phyloP scores from a whole-genome alignment of 2,797 vertebrate species.

The Holocentrus rufus region DNA sequence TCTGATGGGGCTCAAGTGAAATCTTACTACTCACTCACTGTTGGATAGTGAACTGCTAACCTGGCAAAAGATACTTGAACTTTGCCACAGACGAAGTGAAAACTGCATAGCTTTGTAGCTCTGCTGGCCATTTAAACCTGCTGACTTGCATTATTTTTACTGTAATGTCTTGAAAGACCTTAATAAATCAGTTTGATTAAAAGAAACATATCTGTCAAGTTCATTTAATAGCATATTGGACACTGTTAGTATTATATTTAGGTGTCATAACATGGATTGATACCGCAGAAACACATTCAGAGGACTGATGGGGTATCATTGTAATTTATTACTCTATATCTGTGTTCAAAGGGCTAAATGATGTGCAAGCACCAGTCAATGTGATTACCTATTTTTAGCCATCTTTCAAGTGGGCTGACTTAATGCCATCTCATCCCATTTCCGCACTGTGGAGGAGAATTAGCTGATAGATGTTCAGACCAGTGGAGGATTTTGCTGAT shows the following conservation, averaged over 20 bases:
- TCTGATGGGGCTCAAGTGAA: slow-evolving; percentile 16
- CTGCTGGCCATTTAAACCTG: slow-evolving; percentile 64
- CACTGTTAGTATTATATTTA: slow-evolving; percentile 61
- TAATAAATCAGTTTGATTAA: slow-evolving; percentile 72
- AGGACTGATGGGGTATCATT: slow-evolving; percentile 65
- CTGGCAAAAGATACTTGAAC: slow-evolving; percentile 47
- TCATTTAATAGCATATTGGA: slow-evolving; percentile 71
- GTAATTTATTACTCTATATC: slow-evolving; percentile 68
- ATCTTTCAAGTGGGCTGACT: slow-evolving; percentile 57
- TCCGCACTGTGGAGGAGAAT: slow-evolving; percentile 37
- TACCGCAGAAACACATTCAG: slow-evolving; percentile 61
- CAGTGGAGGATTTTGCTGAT: background rate
- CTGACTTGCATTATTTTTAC: slow-evolving; percentile 69
- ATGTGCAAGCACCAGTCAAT: slow-evolving; percentile 54
- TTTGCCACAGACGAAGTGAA: slow-evolving; percentile 40
- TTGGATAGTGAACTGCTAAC: slow-evolving; percentile 53
- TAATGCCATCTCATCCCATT: slow-evolving; percentile 46
- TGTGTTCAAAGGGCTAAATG: slow-evolving; percentile 57
- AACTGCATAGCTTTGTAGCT: slow-evolving; percentile 34
- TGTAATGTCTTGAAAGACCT: slow-evolving; percentile 46
- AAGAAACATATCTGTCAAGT: slow-evolving; percentile 75
- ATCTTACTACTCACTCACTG: slow-evolving; percentile 28
- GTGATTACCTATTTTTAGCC: slow-evolving; percentile 58
- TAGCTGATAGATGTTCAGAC: slow-evolving; percentile 40
- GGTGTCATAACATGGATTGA: slow-evolving; percentile 75